Conservation (phyloP, 2,113 vertebrate species). For the Mohoua ochrocephala region DNA sequence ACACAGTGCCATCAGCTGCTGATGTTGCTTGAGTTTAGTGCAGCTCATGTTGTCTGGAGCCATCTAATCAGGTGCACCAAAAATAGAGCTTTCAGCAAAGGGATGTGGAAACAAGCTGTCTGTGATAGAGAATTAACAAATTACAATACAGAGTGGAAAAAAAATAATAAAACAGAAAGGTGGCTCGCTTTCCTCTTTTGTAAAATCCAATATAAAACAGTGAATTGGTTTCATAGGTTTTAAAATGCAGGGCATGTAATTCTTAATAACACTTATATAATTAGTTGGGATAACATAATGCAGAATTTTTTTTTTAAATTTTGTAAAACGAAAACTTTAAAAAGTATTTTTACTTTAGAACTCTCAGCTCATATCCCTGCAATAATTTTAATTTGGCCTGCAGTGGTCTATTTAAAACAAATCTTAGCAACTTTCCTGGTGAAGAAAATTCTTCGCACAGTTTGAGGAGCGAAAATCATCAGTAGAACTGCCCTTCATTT, state of each 20-base stretch:
- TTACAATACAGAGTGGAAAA: background rate
- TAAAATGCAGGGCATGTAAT: background rate
- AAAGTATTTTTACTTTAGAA: background rate
- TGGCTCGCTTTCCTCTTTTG: background rate
- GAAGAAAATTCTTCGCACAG: background rate
- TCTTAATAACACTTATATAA: background rate
- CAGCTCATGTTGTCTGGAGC: background rate
- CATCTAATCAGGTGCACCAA: background rate
- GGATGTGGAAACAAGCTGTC: background rate
- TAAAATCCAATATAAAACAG: background rate
- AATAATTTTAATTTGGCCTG: background rate
- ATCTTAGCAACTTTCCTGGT: background rate
- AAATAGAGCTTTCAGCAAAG: background rate
- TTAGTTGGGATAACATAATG: background rate
- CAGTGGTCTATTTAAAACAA: background rate
- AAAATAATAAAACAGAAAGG: background rate
- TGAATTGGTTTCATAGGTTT: background rate
- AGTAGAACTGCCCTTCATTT: background rate
- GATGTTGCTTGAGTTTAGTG: background rate
- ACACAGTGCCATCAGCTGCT: conserved; percentile 22
- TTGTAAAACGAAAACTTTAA: background rate
- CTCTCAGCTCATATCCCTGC: background rate
- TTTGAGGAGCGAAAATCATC: background rate
- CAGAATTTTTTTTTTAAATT: background rate
- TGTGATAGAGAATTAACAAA: background rate